These are phyloP conservation scores for Drymonia ruficornis DNA, from an alignment of 2,888 invertebrate genomes.

Conservation along the genomic window DNA sequence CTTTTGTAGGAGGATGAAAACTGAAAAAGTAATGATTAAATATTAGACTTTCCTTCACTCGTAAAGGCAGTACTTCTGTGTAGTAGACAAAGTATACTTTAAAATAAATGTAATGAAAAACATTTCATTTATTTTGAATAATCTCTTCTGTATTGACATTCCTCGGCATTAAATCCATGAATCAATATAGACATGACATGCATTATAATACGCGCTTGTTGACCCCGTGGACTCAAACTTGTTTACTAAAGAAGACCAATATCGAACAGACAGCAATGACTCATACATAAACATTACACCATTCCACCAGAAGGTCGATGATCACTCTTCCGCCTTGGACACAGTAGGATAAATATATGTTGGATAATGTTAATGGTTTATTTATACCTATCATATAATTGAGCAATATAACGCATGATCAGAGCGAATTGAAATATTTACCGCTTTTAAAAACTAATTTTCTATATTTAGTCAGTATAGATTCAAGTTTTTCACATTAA, in stretches of 20 bases:
- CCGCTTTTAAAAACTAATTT: too few relatives aligned
- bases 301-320: background rate
- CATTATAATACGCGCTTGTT: background rate
- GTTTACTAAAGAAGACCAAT: background rate
- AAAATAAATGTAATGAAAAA: too few relatives aligned
- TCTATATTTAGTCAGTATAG: too few relatives aligned
- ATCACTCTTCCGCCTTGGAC: background rate
- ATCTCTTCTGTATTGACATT: too few relatives aligned
- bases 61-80: background rate
- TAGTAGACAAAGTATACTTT: background rate
- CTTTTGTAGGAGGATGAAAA: conserved; percentile 90
- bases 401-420: too few relatives aligned
- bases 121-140: too few relatives aligned
- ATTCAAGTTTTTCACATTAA: too few relatives aligned
- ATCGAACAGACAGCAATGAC: background rate
- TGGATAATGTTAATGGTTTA: background rate
- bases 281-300: background rate
- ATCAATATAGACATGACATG: too few relatives aligned
- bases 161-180: too few relatives aligned
- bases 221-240: conserved; percentile 1
- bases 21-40: conserved; percentile 81
- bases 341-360: background rate
- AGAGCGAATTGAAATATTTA: too few relatives aligned
- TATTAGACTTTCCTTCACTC: too few relatives aligned
- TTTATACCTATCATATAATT: too few relatives aligned